Evolutionary conservation across 2,888 invertebrate genomes (phyloP).

Genomic region (Tethea ocularis): DNA sequence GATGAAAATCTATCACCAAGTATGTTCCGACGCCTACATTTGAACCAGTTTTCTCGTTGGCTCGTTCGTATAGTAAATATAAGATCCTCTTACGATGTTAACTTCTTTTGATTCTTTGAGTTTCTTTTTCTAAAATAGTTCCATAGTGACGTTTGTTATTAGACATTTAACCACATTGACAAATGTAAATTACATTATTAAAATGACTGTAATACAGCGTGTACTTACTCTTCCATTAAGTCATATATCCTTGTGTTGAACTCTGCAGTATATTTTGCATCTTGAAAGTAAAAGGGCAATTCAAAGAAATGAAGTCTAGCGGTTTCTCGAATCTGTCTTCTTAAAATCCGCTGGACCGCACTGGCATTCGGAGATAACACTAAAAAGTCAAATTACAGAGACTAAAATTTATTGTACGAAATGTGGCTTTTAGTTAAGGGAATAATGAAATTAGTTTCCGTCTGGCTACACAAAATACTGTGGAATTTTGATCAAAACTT

Average conservation of each 20-base stretch:
- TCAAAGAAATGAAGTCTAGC: slow-evolving; percentile 36
- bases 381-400: slow-evolving; percentile 35
- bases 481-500: slow-evolving; percentile 34
- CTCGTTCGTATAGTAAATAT: no score
- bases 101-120: no score
- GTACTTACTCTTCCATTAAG: neutral
- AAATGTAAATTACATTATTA: no score
- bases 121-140: no score
- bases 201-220: no score
- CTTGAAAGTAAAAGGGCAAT: slow-evolving; percentile 33
- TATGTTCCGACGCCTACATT: no score
- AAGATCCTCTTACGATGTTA: no score
- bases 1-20: no score
- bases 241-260: neutral
- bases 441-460: slow-evolving; percentile 42
- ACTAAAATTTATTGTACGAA: slow-evolving; percentile 31
- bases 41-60: no score
- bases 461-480: slow-evolving; percentile 32
- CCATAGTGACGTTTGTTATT: no score
- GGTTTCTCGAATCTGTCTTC: slow-evolving; percentile 33
- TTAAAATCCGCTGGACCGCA: slow-evolving; percentile 25
- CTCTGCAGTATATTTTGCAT: slow-evolving; percentile 34
- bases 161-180: no score
- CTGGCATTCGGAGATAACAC: slow-evolving; percentile 13
- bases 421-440: slow-evolving; percentile 29